Conservation (phyloP, 1,140 invertebrate genomes). For the Drosophila ohnishii region DNA sequence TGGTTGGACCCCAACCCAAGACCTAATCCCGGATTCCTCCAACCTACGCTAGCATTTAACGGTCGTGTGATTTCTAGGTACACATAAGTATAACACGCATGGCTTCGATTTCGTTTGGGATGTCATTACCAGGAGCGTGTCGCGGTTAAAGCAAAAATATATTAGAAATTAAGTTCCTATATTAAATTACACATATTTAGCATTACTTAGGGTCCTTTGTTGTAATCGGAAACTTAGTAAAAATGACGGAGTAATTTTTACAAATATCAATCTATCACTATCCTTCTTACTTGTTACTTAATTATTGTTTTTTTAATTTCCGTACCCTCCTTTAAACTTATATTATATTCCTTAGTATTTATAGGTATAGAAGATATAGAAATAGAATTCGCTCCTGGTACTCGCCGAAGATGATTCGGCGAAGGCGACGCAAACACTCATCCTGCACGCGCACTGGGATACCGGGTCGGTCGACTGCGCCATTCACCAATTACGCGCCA, state of each 20-base stretch:
- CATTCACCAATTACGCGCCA: slow-evolving; percentile 76
- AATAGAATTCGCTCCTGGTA: slow-evolving; percentile 12
- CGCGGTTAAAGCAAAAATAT: rapidly evolving
- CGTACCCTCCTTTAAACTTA: too few relatives aligned
- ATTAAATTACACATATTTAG: not conserved
- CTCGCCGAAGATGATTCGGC: slow-evolving; percentile 26
- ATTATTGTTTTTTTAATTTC: too few relatives aligned
- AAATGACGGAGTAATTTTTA: too few relatives aligned
- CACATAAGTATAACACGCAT: slow-evolving; percentile 47
- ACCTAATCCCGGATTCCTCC: slow-evolving; percentile 5
- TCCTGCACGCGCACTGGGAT: slow-evolving; percentile 10
- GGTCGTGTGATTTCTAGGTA: slow-evolving; percentile 52
- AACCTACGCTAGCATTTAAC: slow-evolving; percentile 53
- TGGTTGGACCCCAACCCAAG: slow-evolving; percentile 15
- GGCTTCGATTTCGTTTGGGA: slow-evolving; percentile 46
- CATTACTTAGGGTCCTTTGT: too few relatives aligned
- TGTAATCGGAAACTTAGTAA: too few relatives aligned
- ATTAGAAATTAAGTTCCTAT: not conserved
- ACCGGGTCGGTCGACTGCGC: slow-evolving; percentile 21
- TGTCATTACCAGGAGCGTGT: slow-evolving; percentile 56
- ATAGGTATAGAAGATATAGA: not conserved
- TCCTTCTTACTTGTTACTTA: not conserved
- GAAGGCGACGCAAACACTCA: slow-evolving; percentile 30
- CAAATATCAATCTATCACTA: not conserved
- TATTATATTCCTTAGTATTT: not conserved